These are phyloP conservation scores for Stichodactyla mertensii DNA, from an alignment of 64 coral and sea anemone species.

Conservation along the genomic window DNA sequence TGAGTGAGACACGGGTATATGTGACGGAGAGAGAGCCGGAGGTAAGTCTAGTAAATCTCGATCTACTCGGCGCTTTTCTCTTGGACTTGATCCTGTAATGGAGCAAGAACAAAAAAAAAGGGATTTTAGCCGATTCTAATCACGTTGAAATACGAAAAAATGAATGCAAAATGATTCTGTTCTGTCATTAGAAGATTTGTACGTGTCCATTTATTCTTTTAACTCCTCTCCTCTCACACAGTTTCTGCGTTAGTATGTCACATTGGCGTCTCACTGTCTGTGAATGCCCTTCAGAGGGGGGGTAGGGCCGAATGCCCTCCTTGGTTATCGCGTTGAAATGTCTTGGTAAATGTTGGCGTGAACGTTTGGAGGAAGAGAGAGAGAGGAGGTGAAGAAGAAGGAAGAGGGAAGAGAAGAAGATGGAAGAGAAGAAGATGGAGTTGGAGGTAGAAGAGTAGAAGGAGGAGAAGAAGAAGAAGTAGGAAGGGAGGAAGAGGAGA, in stretches of 20 bases:
- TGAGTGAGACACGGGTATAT: slow-evolving; percentile 78
- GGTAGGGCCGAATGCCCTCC: too few species aligned
- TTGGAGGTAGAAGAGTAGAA: neutral
- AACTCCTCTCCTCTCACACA: too few species aligned
- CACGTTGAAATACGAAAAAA: neutral
- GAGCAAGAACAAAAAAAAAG: neutral
- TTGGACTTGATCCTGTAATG: slow-evolving; percentile 69
- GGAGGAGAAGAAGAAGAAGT: neutral
- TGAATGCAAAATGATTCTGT: neutral
- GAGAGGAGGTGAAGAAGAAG: neutral
- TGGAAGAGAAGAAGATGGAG: neutral
- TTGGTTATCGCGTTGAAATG: too few species aligned
- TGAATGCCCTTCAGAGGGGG: too few species aligned
- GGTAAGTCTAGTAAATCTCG: slow-evolving; percentile 62
- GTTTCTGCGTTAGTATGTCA: too few species aligned
- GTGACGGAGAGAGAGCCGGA: slow-evolving; percentile 56
- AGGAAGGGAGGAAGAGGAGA: neutral
- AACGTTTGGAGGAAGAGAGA: neutral
- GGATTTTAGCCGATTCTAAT: neutral
- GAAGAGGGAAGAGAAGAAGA: neutral
- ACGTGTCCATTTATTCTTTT: too few species aligned
- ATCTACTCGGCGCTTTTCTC: slow-evolving; percentile 77
- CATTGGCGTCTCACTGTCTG: too few species aligned
- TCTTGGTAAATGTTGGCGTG: too few species aligned
- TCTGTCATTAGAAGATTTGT: too few species aligned